Base-by-base conservation (phyloP, 2,888 invertebrate genomes). In the Thelaira solivaga region DNA sequence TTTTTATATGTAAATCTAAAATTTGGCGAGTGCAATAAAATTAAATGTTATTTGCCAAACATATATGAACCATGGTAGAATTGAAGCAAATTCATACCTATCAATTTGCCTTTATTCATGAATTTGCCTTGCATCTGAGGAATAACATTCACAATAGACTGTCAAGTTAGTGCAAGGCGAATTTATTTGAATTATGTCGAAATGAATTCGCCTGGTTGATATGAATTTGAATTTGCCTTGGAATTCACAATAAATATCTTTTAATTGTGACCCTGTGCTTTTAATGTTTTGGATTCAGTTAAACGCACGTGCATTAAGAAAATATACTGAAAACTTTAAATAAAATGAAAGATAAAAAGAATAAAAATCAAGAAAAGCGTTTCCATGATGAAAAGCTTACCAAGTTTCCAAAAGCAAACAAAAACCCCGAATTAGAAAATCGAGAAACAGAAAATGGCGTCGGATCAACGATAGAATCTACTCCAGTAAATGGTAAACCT, bases 291-390 rank as follows among this genome's bases (percentile, higher is more conserved):
- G 69, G 47, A 65, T 71, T 71, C 4, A 11, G 8, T 47, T 55
- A 3, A 39, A 39, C 43, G 18, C 78, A 78, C 78, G 78, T 78
- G 78, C 59, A 47, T 16, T 51, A 13, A 43, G 3, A 2, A 43
- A 26, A 68, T 7, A 26, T 41, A 49, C 2, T 10, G 39, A 62
- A 57, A 49, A 62, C 18, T 72, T 65, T 47, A 55, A 68, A 57
- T 55, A 77, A 74, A 80, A 82, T 82, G 81, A 78, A 82, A 73
- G 34, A 71, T 41, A 80, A 81, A 36, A 71, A 73, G 13, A 72
- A 65, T 24, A 80, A 81, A 76, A 80, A 75, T 20, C 55, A 72
- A 11, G 61, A 61, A 43, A 80, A 80, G 45, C 62, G 62, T 18
- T 6, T 20, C 1, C 31, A 36, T 7, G 29, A 41, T 16, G 34